phyloP scores from a whole-genome alignment of 2,888 invertebrate genomes.

The Eumacrocentrus americanus region DNA sequence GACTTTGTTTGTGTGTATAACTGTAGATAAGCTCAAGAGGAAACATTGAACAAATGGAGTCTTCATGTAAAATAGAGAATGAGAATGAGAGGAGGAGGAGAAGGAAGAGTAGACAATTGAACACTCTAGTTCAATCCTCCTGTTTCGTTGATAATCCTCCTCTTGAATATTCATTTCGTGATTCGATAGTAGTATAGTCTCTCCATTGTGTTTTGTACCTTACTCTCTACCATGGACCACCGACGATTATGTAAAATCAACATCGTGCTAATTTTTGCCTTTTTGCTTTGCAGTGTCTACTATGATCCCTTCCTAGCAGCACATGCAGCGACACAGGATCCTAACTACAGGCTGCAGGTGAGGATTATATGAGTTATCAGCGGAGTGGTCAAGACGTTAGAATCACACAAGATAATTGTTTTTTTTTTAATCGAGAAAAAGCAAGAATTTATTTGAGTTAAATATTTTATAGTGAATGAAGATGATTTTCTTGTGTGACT shows the following conservation, averaged over 20 bases:
- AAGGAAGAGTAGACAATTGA: too few relatives aligned
- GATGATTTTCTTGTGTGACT: background rate
- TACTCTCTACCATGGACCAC: background rate
- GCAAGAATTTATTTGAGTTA: background rate
- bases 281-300: slow-evolving; percentile 76
- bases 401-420: background rate
- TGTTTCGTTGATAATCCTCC: background rate
- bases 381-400: background rate
- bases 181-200: background rate
- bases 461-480: background rate
- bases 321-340: slow-evolving; percentile 78
- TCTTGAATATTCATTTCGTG: background rate
- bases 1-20: too few relatives aligned
- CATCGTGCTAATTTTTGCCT: slow-evolving; percentile 33
- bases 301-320: slow-evolving; percentile 96
- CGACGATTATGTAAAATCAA: background rate
- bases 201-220: too few relatives aligned
- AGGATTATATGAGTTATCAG: slow-evolving; percentile 51
- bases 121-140: too few relatives aligned
- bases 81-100: too few relatives aligned
- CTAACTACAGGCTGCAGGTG: slow-evolving; percentile 91
- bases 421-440: background rate
- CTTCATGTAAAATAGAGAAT: too few relatives aligned
- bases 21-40: too few relatives aligned
- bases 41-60: too few relatives aligned